Evolutionary conservation across 2,113 vertebrate species (phyloP), one percentile per base, ranked within the genome.

Genomic region (Thunnus thynnus): DNA sequence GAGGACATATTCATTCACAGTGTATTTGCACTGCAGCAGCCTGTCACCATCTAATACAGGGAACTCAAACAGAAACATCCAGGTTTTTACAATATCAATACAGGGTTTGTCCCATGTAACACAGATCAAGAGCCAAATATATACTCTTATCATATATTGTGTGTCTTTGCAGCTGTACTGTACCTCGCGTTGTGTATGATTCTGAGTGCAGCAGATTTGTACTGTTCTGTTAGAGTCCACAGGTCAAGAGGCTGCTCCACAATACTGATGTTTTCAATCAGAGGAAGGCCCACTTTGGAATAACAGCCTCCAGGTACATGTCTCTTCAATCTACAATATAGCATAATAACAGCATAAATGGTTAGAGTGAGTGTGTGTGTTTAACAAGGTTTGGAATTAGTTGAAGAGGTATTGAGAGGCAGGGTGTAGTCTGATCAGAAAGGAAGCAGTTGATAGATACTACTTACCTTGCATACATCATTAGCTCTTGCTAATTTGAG

Each of bases 161-260:
- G 6, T 32, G 8, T 55, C 12, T 55, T 30, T 57, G 65, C 46
- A 62, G 47, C 18, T 10, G 41, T 50, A 9, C 12, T 72, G 61
- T 89, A 99, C 98, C 96, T 97, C 0, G 97, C 96, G 0, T 50
- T 72, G 65, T 4, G 93, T 60, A 99, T 97, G 83, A 98, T 96
- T 36, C 51, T 74, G 0, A 85, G 36, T 0, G 96, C 96, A 55
- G 94, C 93, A 55, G 96, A 93, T 0, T 78, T 87, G 7, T 98
- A 99, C 74, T 65, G 90, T 3, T 75, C 88, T 0, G 96, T 91
- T 18, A 99, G 93, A 22, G 92, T 81, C 92, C 94, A 95, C 62
- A 98, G 94, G 89, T 97, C 83, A 41, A 97, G 95, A 0, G 98
- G 98, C 93, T 99, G 98, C 74, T 97, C 95, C 70, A 97, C 32